Evolutionary conservation across 2,888 invertebrate genomes (phyloP), one percentile per base, ranked within the genome.

Genomic region (Phortica okadai): DNA sequence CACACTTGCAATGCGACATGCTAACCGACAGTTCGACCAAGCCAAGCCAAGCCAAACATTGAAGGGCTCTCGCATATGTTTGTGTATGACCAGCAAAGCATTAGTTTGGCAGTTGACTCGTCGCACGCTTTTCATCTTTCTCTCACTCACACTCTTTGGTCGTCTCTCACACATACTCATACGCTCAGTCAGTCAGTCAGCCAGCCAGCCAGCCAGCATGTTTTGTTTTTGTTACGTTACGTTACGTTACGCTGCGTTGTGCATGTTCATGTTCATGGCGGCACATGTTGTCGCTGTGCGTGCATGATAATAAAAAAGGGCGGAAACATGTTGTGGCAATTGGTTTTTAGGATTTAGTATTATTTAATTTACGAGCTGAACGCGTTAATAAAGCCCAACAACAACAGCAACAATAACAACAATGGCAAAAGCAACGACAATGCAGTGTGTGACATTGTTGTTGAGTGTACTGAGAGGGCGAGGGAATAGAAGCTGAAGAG

Each of bases 281-380:
- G 62, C 62, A 62, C 62, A 62, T 25, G 62, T 62, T 25, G 50
- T 50, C 25, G 62, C 0, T 66, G 42, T 66, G 41, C 66, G 33
- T 70, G 70, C 70, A 54, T 25, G 70, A 54, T 70, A 70, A 70
- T 70, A 70, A 70, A 54, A 54, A 70, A 54, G 50, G 66, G 66
- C 66, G 50, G 50, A 56, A 77, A 74, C 77, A 74, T 77, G 74
- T 77, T 74, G 77, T 56, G 76, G 79, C 76, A 76, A 79, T 72
- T 77, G 74, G 74, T 58, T 72, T 66, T 66, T 16, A 45, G 76
- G 76, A 76, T 59, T 75, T 75, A 73, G 75, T 62, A 76, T 78
- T 78, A 81, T 79, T 79, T 80, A 81, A 83, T 83, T 83, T 83
- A 78, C 78, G 78, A 79, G 77, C 67, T 25, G 44, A 77, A 72